Base-by-base conservation (phyloP, 2,797 vertebrate species). In the Macrochelys suwanniensis region DNA sequence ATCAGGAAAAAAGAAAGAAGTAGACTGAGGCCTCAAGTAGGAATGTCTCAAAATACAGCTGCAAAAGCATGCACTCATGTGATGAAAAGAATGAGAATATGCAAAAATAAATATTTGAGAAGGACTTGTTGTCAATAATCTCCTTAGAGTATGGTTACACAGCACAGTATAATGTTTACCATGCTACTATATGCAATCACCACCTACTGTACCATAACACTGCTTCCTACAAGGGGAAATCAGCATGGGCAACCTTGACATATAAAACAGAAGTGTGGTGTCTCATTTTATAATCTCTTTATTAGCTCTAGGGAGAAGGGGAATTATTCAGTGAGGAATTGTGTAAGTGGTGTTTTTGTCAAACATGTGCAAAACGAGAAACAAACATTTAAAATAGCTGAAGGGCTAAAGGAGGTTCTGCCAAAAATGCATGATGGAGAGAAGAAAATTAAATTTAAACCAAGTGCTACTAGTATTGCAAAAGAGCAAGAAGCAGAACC, bases 381-480 rank as follows among this genome's bases (percentile, higher is more conserved):
- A 97, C 94, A 97, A 97, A 97, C 97, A 97, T 97, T 92, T 95
- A 51, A 96, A 96, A 97, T 91, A 95, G 97, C 97, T 95, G 96
- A 97, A 97, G 96, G 96, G 95, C 95, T 49, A 97, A 93, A 89
- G 91, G 74, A 89, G 90, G 53, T 87, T 87, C 57, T 94, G 96
- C 97, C 97, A 97, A 94, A 95, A 94, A 83, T 1, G 85, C 80
- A 94, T 84, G 81, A 84, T 97, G 96, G 95, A 94, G 93, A 91
- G 88, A 94, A 92, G 90, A 97, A 95, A 96, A 96, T 93, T 92
- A 94, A 96, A 95, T 95, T 96, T 95, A 95, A 97, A 95, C 76
- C 2, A 23, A 97, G 92, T 56, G 93, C 97, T 96, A 94, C 93
- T 87, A 89, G 94, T 95, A 50, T 94, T 97, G 96, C 93, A 93